Conservation (phyloP, 2,113 vertebrate species). For the Pterophyllum scalare region DNA sequence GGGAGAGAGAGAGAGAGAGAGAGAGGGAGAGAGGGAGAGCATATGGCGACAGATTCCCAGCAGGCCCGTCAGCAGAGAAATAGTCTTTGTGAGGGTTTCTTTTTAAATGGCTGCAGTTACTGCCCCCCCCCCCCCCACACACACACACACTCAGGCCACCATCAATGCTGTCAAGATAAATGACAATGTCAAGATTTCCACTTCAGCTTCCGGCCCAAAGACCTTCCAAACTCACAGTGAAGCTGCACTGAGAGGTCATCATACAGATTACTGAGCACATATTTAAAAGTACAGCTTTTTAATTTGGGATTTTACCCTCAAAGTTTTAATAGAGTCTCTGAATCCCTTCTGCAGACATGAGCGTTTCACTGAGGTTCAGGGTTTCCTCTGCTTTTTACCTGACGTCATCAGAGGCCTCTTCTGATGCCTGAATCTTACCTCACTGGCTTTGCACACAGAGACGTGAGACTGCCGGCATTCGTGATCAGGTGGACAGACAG, state of each 20-base stretch:
- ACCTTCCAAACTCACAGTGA: no score
- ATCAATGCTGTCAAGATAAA: neutral
- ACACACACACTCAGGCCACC: no score
- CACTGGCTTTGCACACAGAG: neutral
- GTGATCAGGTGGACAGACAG: no score
- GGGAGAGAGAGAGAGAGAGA: no score
- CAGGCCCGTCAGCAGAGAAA: neutral
- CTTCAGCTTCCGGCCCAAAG: no score
- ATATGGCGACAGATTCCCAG: constrained; percentile 15
- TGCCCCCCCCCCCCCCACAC: no score
- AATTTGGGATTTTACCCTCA: neutral
- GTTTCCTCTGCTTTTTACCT: neutral
- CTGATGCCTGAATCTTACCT: neutral
- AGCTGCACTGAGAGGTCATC: neutral
- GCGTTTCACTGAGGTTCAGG: neutral
- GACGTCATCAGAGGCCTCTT: neutral
- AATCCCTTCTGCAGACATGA: neutral
- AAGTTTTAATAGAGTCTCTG: neutral
- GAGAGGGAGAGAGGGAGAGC: neutral
- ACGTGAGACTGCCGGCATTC: neutral
- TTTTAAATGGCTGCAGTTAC: neutral
- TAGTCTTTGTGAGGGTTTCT: neutral
- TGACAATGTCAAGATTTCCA: no score
- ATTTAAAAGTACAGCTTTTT: no score
- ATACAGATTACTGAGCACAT: neutral